These are phyloP conservation scores for Melikaiella ostensackeni DNA, from an alignment of 2,888 invertebrate species.

Conservation along the genomic window DNA sequence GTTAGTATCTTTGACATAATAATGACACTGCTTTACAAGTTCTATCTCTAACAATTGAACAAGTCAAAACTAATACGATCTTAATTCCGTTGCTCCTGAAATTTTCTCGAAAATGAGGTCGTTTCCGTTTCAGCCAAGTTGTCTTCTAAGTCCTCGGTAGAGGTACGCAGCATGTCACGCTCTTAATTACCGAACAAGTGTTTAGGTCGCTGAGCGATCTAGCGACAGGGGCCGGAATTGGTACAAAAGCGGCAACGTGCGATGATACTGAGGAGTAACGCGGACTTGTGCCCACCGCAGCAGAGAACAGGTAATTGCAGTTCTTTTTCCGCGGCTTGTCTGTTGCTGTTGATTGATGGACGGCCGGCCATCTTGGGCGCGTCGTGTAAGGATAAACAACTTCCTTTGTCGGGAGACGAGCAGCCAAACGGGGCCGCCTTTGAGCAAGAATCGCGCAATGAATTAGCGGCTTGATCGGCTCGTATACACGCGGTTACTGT, in stretches of 20 bases:
- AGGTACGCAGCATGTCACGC: not conserved
- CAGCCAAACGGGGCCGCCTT: slow-evolving; percentile 55
- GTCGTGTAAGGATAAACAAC: slow-evolving; percentile 64
- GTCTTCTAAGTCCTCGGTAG: not conserved
- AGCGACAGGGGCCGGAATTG: slow-evolving; percentile 3
- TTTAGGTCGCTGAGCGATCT: slow-evolving; percentile 23
- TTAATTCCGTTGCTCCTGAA: not conserved
- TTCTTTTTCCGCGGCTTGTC: slow-evolving; percentile 57
- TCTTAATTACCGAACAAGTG: slow-evolving; percentile 52
- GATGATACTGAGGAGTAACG: slow-evolving; percentile 4
- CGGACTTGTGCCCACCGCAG: slow-evolving; percentile 12
- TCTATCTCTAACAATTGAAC: no score
- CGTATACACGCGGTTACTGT: slow-evolving; percentile 16
- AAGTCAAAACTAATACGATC: not conserved
- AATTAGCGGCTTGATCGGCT: slow-evolving; percentile 58
- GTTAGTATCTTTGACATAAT: not conserved
- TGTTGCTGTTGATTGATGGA: slow-evolving; percentile 60
- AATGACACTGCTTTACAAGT: no score
- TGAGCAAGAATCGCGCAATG: slow-evolving; percentile 58
- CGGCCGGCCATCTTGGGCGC: slow-evolving; percentile 58
- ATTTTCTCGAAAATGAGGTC: not conserved
- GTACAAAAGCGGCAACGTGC: slow-evolving; percentile 16
- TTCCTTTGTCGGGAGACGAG: slow-evolving; percentile 61
- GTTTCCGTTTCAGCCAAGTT: not conserved
- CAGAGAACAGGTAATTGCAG: slow-evolving; percentile 58